Base-by-base conservation (phyloP, 2,797 vertebrate species). In the Gymnoscopelus microlampas region DNA sequence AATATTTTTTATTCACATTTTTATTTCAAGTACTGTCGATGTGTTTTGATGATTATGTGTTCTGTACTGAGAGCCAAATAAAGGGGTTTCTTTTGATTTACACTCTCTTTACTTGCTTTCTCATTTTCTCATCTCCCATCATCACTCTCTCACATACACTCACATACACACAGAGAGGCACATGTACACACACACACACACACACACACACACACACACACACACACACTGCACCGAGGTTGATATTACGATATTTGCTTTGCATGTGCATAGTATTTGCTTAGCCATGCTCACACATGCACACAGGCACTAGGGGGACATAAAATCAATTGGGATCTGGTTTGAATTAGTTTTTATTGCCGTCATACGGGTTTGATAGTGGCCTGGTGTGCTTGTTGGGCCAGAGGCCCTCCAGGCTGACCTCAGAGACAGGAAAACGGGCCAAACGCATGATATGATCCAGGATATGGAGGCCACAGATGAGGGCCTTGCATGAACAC, bases 1-100 rank as follows among this genome's bases (percentile, higher is more conserved):
- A 72, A 85, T 81, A 62, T 88, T 89, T 88, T 84, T 67, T 74
- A 76, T 89, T 72, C 54, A 80, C 14, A 5, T 56, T 83, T 87
- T 82, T 49, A 57, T 67, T 85, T 68, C 26, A 54, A 89, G 87
- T 93, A 91, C 90, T 91, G 90, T 91, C 92, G 66, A 81, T 78
- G 70, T 84, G n/a, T 87, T 79, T 76, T 85, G 63, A 84, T 81
- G 58, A 82, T 69, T 78, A 66, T 77, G 68, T 87, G 74, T 81
- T 82, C 65, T 88, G 81, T 83, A 74, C 80, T 61, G 63, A 84
- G 56, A 87, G 59, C 26, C 82, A 82, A 93, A 89, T 89, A 90
- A 91, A 92, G 13, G 54, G 47, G 83, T 61, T 73, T 77, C 56
- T 74, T 74, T 81, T 83, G 57, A 83, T 77, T 86, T 75, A 53